phyloP scores from a whole-genome alignment of 1,140 invertebrate genomes.

The Euwallacea fornicatus region DNA sequence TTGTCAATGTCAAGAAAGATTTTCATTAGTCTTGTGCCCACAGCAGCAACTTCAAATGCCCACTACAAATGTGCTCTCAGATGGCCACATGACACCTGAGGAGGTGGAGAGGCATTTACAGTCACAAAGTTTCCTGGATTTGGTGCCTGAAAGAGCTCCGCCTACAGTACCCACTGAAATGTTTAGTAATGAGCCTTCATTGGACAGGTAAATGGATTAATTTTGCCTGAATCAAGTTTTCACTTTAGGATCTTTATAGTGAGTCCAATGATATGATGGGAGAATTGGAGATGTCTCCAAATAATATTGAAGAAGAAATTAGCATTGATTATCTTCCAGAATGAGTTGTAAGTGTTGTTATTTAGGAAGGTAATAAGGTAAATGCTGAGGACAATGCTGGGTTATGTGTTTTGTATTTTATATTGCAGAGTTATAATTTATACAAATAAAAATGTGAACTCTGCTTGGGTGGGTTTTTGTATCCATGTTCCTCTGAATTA shows the following conservation, averaged over 20 bases:
- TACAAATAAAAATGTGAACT: too few relatives aligned
- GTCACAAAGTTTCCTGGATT: constrained; percentile 78
- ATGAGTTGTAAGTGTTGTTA: constrained; percentile 27
- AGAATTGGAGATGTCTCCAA: constrained; percentile 76
- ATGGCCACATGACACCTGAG: constrained; percentile 87
- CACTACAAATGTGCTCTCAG: constrained; percentile 57
- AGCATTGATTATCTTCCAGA: constrained; percentile 63
- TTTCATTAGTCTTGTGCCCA: background rate
- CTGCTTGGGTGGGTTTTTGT: too few relatives aligned
- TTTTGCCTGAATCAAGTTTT: background rate
- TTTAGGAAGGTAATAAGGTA: background rate
- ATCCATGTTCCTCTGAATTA: too few relatives aligned
- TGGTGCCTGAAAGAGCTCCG: constrained; percentile 81
- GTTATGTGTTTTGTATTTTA: background rate
- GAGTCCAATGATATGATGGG: constrained; percentile 74
- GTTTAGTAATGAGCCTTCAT: constrained; percentile 87
- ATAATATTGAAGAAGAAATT: constrained; percentile 68
- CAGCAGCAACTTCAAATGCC: constrained; percentile 50
- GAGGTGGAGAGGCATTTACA: constrained; percentile 89
- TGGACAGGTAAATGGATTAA: constrained; percentile 66
- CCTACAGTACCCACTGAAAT: constrained; percentile 88
- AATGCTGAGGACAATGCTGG: background rate
- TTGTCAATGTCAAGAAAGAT: background rate
- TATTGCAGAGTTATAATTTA: too few relatives aligned
- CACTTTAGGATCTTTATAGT: constrained; percentile 57